Evolutionary conservation across 2,113 vertebrate genomes (phyloP).

Genomic region (Chrysochloris asiatica): DNA sequence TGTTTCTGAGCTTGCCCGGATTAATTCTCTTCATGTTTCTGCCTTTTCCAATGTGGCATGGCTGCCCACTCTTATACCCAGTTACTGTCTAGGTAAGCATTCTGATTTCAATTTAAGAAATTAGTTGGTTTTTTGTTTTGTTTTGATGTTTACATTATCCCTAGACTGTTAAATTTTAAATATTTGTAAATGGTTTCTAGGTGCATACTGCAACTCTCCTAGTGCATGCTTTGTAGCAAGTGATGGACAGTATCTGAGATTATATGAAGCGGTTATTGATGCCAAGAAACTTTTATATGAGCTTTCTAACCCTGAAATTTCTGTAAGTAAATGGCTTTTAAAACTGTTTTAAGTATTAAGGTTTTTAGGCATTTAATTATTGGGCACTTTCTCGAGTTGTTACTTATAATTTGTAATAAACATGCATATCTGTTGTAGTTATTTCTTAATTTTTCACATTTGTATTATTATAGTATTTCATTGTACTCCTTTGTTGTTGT

Average conservation of each 20-base stretch:
- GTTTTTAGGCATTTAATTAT: constrained; percentile 36
- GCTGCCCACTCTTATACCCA: constrained; percentile 96
- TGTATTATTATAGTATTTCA: constrained; percentile 9
- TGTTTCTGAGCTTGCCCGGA: constrained; percentile 96
- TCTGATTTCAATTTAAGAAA: constrained; percentile 44
- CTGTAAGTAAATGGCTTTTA: constrained; percentile 88
- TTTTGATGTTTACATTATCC: not conserved
- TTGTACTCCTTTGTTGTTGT: not conserved
- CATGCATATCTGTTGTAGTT: not conserved
- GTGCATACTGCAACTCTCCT: constrained; percentile 97
- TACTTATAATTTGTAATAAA: constrained; percentile 31
- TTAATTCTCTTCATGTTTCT: constrained; percentile 97
- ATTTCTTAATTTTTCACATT: no score
- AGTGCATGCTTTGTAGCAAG: constrained; percentile 98
- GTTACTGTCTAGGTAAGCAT: constrained; percentile 95
- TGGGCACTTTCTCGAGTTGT: constrained; percentile 30
- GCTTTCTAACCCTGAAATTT: constrained; percentile 96
- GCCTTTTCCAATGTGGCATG: constrained; percentile 98
- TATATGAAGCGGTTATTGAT: constrained; percentile 98
- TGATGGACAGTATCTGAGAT: constrained; percentile 94
- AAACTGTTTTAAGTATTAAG: constrained; percentile 32
- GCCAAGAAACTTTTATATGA: constrained; percentile 97
- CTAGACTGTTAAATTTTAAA: constrained; percentile 42
- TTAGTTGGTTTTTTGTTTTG: not conserved
- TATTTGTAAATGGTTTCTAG: constrained; percentile 83